Percentiles rank a stretch among this genome's conserved stretches.
These are phyloP conservation scores for Antigone vipio DNA, from an alignment of 2,113 vertebrate genomes.

Conservation along the genomic window DNA sequence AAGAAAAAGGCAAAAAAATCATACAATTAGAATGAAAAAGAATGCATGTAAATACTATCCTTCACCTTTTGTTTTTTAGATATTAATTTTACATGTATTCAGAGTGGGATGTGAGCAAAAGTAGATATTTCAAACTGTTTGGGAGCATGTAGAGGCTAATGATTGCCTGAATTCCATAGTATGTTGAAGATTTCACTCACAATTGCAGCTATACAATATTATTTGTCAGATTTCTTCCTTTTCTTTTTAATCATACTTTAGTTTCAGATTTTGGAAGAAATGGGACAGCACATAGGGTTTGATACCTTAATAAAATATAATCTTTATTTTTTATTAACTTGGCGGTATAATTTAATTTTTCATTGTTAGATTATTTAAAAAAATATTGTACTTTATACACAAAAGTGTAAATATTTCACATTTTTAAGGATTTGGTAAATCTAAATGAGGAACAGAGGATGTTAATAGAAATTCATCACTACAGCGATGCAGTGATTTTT, in stretches of 20 bases:
- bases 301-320: not conserved
- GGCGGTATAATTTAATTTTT: not conserved
- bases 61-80: not conserved
- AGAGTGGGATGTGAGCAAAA: not conserved
- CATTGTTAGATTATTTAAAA: not conserved
- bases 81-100: not conserved
- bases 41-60: not conserved
- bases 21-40: not conserved
- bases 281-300: not conserved
- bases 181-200: not conserved
- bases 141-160: not conserved
- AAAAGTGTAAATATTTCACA: not conserved
- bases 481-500: not conserved
- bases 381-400: not conserved
- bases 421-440: not conserved
- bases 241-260: not conserved
- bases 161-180: not conserved
- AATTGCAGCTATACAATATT: not conserved
- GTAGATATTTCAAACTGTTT: not conserved
- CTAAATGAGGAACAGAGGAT: not conserved
- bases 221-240: not conserved
- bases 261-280: not conserved
- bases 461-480: not conserved
- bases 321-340: not conserved
- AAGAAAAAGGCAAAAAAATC: not conserved